Base-by-base conservation (phyloP, 2,888 invertebrate genomes). In the Drosophila buzzatii region DNA sequence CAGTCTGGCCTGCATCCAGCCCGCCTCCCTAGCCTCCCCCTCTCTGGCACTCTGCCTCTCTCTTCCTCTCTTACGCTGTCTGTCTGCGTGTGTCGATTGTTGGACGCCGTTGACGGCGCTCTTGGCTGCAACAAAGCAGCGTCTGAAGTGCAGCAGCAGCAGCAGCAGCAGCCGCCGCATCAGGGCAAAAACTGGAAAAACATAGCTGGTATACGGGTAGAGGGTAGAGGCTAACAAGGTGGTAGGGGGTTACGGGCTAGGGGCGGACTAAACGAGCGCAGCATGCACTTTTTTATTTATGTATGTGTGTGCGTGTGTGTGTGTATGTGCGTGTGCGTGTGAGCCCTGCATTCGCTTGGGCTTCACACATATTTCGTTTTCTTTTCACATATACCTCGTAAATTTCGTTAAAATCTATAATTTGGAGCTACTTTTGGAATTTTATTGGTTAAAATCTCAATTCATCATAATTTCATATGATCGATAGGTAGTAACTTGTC, bases 71-170 rank as follows among this genome's bases (percentile, higher is more conserved):
- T 7, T 18, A 62, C 41, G 33, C 12, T 37, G 27, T 70, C 78
- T 85, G 87, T 78, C 84, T 85, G 82, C 73, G 82, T 79, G 80
- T 80, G 80, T 85, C 86, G 83, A 85, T 88, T 88, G 85, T 82
- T 85, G 76, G 76, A 41, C 67, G 67, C 67, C 76, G 78, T 85
- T 71, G 72, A 70, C 76, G 74, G 47, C 60, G 73, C 78, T 77
- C 71, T 79, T 75, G 71, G 75, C 70, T 76, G 90, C 85, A 85
- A 82, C 88, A 85, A 86, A 75, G 76, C 76, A 84, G 82, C 82
- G 82, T 86, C 86, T 89, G 86, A 86, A 86, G 86, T 86, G 86
- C 86, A 89, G 72, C 80, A 77, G 53, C 74, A 52, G 66, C 72
- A 75, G 42, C 78, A 78, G 66, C 76, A 75, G 75, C 80, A 77